Conservation (phyloP, 2,113 vertebrate genomes). For the Bambusicola thoracicus region DNA sequence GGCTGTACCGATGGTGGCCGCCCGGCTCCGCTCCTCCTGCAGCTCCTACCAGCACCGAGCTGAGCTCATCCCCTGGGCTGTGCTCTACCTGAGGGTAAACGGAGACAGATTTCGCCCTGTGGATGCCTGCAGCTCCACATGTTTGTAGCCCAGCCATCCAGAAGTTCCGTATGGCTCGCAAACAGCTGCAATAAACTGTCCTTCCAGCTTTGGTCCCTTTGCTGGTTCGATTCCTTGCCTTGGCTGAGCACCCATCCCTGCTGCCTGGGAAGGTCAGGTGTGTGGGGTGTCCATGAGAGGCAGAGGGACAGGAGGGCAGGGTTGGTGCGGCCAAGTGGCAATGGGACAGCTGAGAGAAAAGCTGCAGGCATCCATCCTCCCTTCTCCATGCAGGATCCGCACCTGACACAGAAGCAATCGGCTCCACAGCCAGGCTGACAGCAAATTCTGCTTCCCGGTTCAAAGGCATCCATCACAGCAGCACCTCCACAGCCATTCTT, state of each 20-base stretch:
- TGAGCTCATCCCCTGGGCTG: neutral
- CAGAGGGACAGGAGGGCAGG: neutral
- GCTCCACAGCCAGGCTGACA: neutral
- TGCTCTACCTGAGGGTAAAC: neutral
- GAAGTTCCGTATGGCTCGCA: fast-evolving
- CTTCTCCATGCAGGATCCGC: neutral
- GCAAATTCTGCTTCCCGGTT: neutral
- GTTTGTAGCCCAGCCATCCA: fast-evolving
- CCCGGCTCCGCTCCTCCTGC: no score
- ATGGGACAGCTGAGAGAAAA: neutral
- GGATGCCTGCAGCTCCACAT: fast-evolving
- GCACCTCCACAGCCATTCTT: neutral
- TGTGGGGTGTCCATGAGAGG: fast-evolving
- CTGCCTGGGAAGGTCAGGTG: fast-evolving
- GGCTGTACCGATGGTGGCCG: no score
- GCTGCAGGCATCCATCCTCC: neutral
- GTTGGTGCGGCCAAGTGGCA: fast-evolving
- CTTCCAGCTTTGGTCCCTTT: neutral
- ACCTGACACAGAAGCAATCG: neutral
- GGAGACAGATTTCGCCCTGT: no score
- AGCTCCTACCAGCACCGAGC: fast-evolving
- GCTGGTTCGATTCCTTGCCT: neutral
- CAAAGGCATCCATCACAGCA: neutral
- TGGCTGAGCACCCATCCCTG: fast-evolving
- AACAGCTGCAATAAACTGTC: fast-evolving